Percentiles rank a stretch among this genome's conserved stretches.
These are phyloP conservation scores for Drosophila novamexicana DNA, from an alignment of 1,140 invertebrate species.

Conservation along the genomic window DNA sequence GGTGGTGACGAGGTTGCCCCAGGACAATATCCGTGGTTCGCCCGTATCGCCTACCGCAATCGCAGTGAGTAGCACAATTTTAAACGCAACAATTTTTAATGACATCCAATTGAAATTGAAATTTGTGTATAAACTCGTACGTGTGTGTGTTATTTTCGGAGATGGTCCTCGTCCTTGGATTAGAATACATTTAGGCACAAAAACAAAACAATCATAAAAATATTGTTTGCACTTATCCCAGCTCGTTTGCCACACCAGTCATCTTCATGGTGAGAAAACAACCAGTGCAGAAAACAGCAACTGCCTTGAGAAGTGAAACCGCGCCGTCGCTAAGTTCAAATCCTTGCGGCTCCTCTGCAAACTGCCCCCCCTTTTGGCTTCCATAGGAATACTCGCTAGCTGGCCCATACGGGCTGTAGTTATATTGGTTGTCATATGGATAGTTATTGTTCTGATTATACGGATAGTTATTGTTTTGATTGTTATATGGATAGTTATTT, in stretches of 20 bases:
- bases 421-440: background rate
- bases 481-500: background rate
- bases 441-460: too few species aligned
- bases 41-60: conserved; percentile 87
- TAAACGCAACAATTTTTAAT: conserved; percentile 27
- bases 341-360: background rate
- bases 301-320: conserved; percentile 36
- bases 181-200: background rate
- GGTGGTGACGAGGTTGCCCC: conserved; percentile 87
- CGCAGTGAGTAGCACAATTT: conserved; percentile 60
- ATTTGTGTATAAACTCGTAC: background rate
- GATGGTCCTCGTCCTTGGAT: background rate
- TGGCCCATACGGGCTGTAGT: background rate
- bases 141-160: background rate
- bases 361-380: background rate
- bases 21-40: conserved; percentile 90
- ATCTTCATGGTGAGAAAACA: conserved; percentile 49
- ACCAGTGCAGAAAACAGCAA: conserved; percentile 54
- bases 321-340: conserved; percentile 29
- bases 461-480: too few species aligned
- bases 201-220: background rate
- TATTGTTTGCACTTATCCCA: conserved; percentile 35
- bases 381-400: conserved; percentile 4
- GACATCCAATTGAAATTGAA: background rate
- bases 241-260: conserved; percentile 49